Evolutionary conservation across 2,797 vertebrate genomes (phyloP), one percentile per base, ranked within the genome.

Genomic region (Alosa sapidissima): DNA sequence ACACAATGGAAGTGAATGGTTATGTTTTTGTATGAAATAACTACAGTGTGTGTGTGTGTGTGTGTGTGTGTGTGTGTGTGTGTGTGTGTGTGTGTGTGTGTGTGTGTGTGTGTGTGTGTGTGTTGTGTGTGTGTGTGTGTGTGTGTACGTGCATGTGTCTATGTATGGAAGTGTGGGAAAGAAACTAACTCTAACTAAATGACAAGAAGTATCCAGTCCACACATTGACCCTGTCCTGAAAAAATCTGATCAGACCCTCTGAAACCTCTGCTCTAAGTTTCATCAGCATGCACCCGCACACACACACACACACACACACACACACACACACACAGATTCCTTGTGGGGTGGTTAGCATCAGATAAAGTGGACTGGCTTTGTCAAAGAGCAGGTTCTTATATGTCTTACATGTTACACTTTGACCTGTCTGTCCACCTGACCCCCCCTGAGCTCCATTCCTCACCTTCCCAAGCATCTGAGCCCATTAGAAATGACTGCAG

Each of bases 401-500:
- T 62, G 45, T 81, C 54, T 81, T 49, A n/a, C 65, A 28, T 28
- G 28, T 28, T 28, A 28, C 55, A 41, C 21, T 78, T 75, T 82
- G 86, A 87, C 83, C 83, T 72, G 60, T 72, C 86, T 81, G 36
- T 84, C 84, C 81, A 21, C 72, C 48, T 24, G 83, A 52, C 16
- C 62, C 72, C 58, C 28, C 72, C 33, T 21, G 54, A 81, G 51
- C 48, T 45, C 84, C 49, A 81, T 78, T 54, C 55, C 49, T 84
- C 60, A 81, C 62, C 16, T 36, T 36, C 68, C 8, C 28, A 14
- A 33, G 68, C 84, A 85, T 87, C 81, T 49, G 55, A 84, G 85
- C 85, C 84, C 81, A 87, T 90, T 90, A 88, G 87, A 90, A 86
- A 86, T 51, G 82, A 84, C 84, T 89, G 86, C 82, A 87, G 52